Base-by-base conservation (phyloP, 2,797 vertebrate genomes). In the Spea hammondii region DNA sequence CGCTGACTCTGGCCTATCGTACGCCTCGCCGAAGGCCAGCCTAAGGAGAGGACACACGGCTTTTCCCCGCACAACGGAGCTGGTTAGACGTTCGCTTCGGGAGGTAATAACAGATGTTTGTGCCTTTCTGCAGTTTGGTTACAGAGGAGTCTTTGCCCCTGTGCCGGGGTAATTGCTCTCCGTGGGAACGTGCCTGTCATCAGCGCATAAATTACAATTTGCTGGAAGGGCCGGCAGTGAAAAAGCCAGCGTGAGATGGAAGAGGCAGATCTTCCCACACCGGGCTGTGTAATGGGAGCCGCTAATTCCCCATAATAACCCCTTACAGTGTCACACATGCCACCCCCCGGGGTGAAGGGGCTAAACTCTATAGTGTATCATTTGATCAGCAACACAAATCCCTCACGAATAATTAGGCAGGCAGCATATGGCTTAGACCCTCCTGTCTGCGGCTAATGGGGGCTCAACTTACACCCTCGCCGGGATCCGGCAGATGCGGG, bases 301-400 rank as follows among this genome's bases (percentile, higher is more conserved):
- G 4, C 32, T 47, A 59, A 72, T 14, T 44, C 70, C n/a, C 11
- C 54, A 59, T 72, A 71, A 71, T 72, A 45, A 59, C n/a, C 14
- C 54, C 17, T 44, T 17, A 54, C 6, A 70, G 55, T 17, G 32
- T 70, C 70, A 59, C 70, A 72, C 49, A 59, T 46, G 10, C 13
- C 7, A 2, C 54, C 54, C 71, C 71, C 45, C 4, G n/a, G 46
- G 71, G 71, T 45, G 7, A n/a, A 9, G 71, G 71, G 70, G 55
- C 55, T 62, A 64, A 73, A 62, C 54, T 55, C 14, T 55, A 46
- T 60, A 45, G 59, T 59, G 53, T 59, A 72, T 50, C 54, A 72
- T 72, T 72, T 72, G 53, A 72, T 72, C 12, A 47, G 54, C 32
- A 12, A 57, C 69, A 72, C n/a, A 71, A 71, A 55, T 55, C 69